Base-by-base conservation (phyloP, 2,113 vertebrate genomes). In the Otus sunia region DNA sequence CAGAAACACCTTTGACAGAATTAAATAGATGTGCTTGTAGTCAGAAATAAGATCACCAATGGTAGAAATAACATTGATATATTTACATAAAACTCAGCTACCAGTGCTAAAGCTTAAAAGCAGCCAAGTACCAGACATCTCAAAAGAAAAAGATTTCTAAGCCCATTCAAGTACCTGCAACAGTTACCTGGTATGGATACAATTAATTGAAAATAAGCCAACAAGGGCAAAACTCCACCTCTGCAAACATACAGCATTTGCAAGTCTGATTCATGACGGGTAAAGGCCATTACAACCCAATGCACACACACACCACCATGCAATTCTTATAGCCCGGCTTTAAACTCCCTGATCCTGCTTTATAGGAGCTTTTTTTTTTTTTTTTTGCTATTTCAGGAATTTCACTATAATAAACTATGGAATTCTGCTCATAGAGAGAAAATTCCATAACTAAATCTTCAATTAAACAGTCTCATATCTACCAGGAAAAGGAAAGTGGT, bases 371-470 rank as follows among this genome's bases (percentile, higher is more conserved):
- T 81, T 34, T 74, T 37, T 39, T 23, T 32, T 47, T 39, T 47
- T 71, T 87, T 86, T 47, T 68, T 56, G 78, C 62, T 96, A 92
- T 97, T 94, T 94, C 94, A 96, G 86, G 94, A 93, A 97, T 97
- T 95, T 92, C 80, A 79, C 53, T 88, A 79, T 49, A 97, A 97
- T 96, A 94, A 95, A 96, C 74, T 88, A 81, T 2, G 92, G 93
- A 97, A 97, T 96, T 86, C 87, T 85, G 71, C 64, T 96, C 60
- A 80, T 50, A 76, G 41, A 92, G 45, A 94, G 39, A 75, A 83
- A 91, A 96, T 71, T 88, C 90, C 81, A 58, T 67, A 86, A 72
- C 75, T 93, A 86, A 88, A 87, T 78, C 87, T 96, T 47, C 94
- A 96, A 95, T 91, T 96, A 94, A 86, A 29, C 50, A 63, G 39